Evolutionary conservation across 2,888 invertebrate species (phyloP).

Genomic region (Cerastis rubricosa): DNA sequence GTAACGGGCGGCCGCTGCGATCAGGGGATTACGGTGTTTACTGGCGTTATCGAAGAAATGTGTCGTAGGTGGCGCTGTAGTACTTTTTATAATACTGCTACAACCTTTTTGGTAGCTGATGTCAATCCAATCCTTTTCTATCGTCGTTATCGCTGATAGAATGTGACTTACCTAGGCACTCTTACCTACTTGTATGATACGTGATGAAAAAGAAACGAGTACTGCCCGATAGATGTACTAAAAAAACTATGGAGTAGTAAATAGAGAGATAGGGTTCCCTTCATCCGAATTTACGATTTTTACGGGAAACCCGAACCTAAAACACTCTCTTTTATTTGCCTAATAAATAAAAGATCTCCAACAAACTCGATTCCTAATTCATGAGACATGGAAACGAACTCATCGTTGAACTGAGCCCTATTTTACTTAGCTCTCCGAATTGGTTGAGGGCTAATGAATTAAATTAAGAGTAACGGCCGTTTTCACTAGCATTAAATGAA

Average conservation of each 20-base stretch:
- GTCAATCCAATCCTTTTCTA: not conserved
- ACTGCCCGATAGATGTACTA: not conserved
- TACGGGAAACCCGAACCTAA: constrained; percentile 20
- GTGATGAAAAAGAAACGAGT: not conserved
- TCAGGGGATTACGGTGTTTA: no score
- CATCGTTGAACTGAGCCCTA: constrained; percentile 28
- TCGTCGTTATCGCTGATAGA: not conserved
- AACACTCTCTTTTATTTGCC: constrained; percentile 34
- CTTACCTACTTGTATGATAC: not conserved
- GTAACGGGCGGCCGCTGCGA: no score
- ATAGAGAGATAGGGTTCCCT: constrained; percentile 8
- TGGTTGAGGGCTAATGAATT: constrained; percentile 31
- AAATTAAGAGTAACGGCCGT: constrained; percentile 5
- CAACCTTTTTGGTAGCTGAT: not conserved
- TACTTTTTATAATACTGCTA: not conserved
- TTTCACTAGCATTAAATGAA: not conserved
- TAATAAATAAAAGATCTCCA: constrained; percentile 53
- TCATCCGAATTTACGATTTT: constrained; percentile 18
- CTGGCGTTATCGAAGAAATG: no score
- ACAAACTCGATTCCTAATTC: constrained; percentile 51
- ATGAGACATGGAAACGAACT: constrained; percentile 60
- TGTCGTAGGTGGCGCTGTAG: not conserved
- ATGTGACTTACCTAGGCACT: not conserved
- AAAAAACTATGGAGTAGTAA: not conserved
- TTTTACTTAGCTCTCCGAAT: constrained; percentile 31